phyloP scores from a whole-genome alignment of 2,888 invertebrate genomes.

The Sisyra nigra region DNA sequence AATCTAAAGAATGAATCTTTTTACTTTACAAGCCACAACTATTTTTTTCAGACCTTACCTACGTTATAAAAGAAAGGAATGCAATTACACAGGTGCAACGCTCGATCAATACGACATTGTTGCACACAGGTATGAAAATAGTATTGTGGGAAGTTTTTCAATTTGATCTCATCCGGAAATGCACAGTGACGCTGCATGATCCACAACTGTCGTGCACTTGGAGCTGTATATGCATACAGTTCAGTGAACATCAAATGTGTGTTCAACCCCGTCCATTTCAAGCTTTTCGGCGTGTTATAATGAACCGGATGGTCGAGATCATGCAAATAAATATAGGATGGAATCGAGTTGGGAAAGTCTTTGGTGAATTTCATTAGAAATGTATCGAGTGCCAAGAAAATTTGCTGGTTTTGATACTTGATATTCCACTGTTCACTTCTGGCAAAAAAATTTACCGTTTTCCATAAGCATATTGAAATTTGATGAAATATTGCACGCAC shows the following conservation, averaged over 20 bases:
- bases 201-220: slow-evolving; percentile 50
- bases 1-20: slow-evolving; percentile 22
- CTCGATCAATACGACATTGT: slow-evolving; percentile 52
- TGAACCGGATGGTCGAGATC: no score
- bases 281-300: no score
- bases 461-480: no score
- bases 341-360: no score
- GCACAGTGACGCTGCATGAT: slow-evolving; percentile 55
- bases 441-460: no score
- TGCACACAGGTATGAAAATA: slow-evolving; percentile 59
- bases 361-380: no score
- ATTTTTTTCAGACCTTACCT: slow-evolving; percentile 26
- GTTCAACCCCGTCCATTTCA: slow-evolving; percentile 43
- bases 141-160: slow-evolving; percentile 43
- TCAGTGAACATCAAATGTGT: slow-evolving; percentile 48
- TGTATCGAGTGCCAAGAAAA: no score
- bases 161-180: slow-evolving; percentile 46
- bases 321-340: no score
- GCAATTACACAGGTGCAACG: slow-evolving; percentile 47
- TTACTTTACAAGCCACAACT: slow-evolving; percentile 1
- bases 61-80: slow-evolving; percentile 52
- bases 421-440: no score
- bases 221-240: slow-evolving; percentile 61
- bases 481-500: slow-evolving; percentile 4
- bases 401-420: background rate